Conservation (phyloP, 2,888 invertebrate species). For the Dynastes maya region DNA sequence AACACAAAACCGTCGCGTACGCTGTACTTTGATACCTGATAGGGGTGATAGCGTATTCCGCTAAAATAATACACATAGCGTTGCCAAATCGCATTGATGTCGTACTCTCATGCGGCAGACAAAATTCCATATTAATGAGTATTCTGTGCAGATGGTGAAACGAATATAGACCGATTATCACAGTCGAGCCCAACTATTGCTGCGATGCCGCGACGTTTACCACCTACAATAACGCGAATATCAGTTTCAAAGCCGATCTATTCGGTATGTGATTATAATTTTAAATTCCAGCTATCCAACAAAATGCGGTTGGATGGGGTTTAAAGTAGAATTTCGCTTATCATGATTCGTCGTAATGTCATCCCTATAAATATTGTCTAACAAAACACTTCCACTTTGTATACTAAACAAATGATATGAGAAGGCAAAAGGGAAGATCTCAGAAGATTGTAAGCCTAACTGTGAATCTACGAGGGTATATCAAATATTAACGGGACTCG, state of each 20-base stretch:
- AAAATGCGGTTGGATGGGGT: too few relatives aligned
- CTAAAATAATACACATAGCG: slow-evolving; percentile 6
- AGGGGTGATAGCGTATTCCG: not conserved
- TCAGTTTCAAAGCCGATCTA: slow-evolving; percentile 14
- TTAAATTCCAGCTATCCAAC: too few relatives aligned
- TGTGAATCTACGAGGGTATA: too few relatives aligned
- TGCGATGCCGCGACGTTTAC: not conserved
- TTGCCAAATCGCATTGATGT: slow-evolving; percentile 9
- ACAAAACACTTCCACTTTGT: too few relatives aligned
- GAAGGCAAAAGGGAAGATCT: too few relatives aligned
- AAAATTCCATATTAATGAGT: slow-evolving; percentile 27
- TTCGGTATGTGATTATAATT: not conserved
- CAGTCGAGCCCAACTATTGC: not conserved
- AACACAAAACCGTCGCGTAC: not conserved
- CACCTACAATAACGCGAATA: slow-evolving; percentile 11
- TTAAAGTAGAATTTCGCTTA: too few relatives aligned
- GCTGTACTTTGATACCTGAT: not conserved
- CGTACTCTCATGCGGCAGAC: slow-evolving; percentile 11
- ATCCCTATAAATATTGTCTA: too few relatives aligned
- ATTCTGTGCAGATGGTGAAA: slow-evolving; percentile 36
- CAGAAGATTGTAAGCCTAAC: too few relatives aligned
- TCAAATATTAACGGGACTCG: too few relatives aligned
- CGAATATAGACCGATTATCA: slow-evolving; percentile 22
- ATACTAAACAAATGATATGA: too few relatives aligned
- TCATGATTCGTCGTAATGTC: too few relatives aligned